Percentiles rank a stretch among this genome's conserved stretches.
These are phyloP conservation scores for Chascanopsetta lugubris DNA, from an alignment of 2,113 vertebrate species.

Conservation along the genomic window DNA sequence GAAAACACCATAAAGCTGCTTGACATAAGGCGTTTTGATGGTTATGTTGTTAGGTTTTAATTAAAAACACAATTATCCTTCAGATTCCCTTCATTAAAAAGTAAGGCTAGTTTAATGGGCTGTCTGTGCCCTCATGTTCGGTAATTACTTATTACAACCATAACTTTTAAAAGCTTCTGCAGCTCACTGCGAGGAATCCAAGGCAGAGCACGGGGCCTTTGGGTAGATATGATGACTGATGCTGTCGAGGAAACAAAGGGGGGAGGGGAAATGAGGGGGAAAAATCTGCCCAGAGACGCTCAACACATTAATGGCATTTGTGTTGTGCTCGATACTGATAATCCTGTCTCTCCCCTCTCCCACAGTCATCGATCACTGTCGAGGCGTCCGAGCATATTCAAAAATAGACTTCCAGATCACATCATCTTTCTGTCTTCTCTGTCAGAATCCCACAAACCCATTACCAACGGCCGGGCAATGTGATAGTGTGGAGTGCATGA, in stretches of 20 bases:
- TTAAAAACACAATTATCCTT: constrained; percentile 26
- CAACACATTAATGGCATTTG: constrained; percentile 25
- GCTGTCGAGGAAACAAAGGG: neutral
- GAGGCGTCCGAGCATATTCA: constrained; percentile 4
- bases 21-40: neutral
- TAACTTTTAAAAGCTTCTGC: constrained; percentile 13
- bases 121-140: constrained; percentile 15
- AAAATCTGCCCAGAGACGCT: constrained; percentile 5
- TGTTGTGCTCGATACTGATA: constrained; percentile 18
- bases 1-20: constrained; percentile 5
- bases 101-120: neutral
- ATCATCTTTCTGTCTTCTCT: constrained; percentile 14
- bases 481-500: constrained; percentile 1
- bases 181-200: neutral
- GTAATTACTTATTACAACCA: constrained; percentile 15
- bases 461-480: constrained; percentile 4
- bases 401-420: constrained; percentile 23
- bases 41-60: neutral
- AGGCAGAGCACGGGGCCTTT: neutral
- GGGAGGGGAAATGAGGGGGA: neutral
- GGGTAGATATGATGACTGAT: constrained; percentile 23
- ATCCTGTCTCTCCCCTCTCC: constrained; percentile 5
- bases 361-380: constrained; percentile 38
- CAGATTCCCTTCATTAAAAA: constrained; percentile 10
- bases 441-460: constrained; percentile 5